Evolutionary conservation across 2,797 vertebrate genomes (phyloP).

Genomic region (Pelodytes ibericus): DNA sequence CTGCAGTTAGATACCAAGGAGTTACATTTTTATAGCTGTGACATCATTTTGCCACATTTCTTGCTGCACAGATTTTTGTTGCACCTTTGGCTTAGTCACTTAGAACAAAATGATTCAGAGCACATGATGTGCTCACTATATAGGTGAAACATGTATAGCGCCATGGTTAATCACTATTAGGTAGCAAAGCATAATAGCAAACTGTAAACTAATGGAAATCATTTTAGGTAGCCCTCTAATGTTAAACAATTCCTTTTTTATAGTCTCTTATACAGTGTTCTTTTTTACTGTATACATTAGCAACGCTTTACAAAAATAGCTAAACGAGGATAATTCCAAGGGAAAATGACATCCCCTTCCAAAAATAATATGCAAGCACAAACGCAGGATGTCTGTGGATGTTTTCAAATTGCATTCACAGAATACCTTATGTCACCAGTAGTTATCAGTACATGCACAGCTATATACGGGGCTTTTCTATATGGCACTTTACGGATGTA

Average conservation of each 20-base stretch:
- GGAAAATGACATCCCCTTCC: slow-evolving; percentile 22
- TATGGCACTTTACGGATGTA: background rate
- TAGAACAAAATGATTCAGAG: too few species aligned
- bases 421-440: slow-evolving; percentile 1
- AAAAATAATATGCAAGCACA: slow-evolving; percentile 26
- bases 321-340: background rate
- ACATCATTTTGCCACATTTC: too few species aligned
- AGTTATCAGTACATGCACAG: background rate
- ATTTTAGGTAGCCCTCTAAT: background rate
- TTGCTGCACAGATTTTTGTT: too few species aligned
- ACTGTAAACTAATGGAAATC: background rate
- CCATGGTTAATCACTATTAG: too few species aligned
- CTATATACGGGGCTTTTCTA: background rate
- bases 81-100: too few species aligned
- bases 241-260: too few species aligned
- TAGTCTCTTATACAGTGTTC: background rate
- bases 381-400: slow-evolving; percentile 28
- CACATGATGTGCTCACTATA: too few species aligned
- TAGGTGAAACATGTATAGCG: too few species aligned
- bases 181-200: background rate
- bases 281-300: slow-evolving; percentile 2
- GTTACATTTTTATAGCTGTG: too few species aligned
- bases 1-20: too few species aligned
- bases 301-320: background rate
- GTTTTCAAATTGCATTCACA: background rate